phyloP scores from a whole-genome alignment of 1,140 invertebrate species.

The Trypoxylus dichotomus region DNA sequence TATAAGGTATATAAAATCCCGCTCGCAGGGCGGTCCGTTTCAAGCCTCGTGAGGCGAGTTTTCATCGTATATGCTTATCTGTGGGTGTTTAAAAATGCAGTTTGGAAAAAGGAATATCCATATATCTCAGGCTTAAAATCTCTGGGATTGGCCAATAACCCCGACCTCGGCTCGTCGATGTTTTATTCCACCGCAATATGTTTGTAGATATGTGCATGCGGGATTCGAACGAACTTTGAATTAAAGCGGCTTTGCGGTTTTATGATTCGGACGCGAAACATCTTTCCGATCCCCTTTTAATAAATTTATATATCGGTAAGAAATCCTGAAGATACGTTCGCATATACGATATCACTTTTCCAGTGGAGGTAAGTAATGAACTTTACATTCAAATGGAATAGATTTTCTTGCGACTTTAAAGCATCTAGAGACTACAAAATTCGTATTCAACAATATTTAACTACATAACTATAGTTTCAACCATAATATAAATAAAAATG shows the following conservation, averaged over 20 bases:
- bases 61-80: constrained; percentile 39
- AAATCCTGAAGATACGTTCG: not conserved
- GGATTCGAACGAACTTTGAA: constrained; percentile 13
- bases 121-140: constrained; percentile 38
- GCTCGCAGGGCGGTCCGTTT: constrained; percentile 37
- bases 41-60: constrained; percentile 36
- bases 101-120: constrained; percentile 39
- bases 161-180: constrained; percentile 27
- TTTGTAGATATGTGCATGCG: constrained; percentile 9
- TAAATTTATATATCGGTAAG: not conserved
- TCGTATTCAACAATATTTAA: no score
- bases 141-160: constrained; percentile 36
- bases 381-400: no score
- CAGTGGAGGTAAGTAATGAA: no score
- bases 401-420: no score
- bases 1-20: constrained; percentile 38
- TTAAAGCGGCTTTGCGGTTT: not conserved
- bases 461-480: no score
- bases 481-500: no score
- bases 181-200: constrained; percentile 13
- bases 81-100: constrained; percentile 39
- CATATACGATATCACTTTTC: no score
- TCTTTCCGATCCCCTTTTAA: not conserved
- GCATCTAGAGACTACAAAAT: no score
- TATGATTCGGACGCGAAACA: not conserved